Evolutionary conservation across 2,888 invertebrate genomes (phyloP), one percentile per base, ranked within the genome.

Genomic region (Trichogramma evanescens): DNA sequence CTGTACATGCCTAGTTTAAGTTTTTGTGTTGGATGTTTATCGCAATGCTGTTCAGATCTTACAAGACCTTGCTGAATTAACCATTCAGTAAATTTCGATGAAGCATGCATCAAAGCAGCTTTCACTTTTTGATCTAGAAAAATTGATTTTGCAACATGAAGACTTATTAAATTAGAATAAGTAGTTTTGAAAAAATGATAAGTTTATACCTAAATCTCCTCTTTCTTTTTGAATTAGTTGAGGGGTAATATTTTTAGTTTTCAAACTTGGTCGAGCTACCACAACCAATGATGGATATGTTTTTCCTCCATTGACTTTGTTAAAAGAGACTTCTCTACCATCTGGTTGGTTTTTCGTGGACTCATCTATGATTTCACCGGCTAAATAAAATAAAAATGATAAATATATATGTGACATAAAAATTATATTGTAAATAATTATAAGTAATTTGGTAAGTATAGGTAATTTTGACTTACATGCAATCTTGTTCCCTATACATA

Each of bases 1-100:
- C 90, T 91, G 76, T 91, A 93, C 86, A 92, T 91, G 55, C 89
- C 89, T 5, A 93, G 79, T 73, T 93, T 92, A 1, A 92, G 80
- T 68, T 88, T 88, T 1, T 83, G 77, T 49, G 71, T 71, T 4
- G 66, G 65, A 74, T 93, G 92, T 56, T 86, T 78, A 0, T 82
- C 80, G 71, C 93, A 93, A 74, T 83, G 84, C 74, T 93, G 93
- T 71, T 91, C 91, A 0, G 90, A 87, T 44, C 88, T 82, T 3
- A 93, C 84, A 1, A 93, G 74, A 0, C 93, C 93, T 73, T 91
- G 89, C 72, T 93, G 92, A 61, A 93, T 89, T 55, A 93, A 82
- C 92, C 93, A 93, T 79, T 93, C 93, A 0, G 91, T 91, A 72
- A 93, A 92, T 78, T 91, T 91, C 66, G 90, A 88, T 0, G 92